Evolutionary conservation across 2,113 vertebrate species (phyloP), one percentile per base, ranked within the genome.

Genomic region (Syngnathoides biaculeatus): DNA sequence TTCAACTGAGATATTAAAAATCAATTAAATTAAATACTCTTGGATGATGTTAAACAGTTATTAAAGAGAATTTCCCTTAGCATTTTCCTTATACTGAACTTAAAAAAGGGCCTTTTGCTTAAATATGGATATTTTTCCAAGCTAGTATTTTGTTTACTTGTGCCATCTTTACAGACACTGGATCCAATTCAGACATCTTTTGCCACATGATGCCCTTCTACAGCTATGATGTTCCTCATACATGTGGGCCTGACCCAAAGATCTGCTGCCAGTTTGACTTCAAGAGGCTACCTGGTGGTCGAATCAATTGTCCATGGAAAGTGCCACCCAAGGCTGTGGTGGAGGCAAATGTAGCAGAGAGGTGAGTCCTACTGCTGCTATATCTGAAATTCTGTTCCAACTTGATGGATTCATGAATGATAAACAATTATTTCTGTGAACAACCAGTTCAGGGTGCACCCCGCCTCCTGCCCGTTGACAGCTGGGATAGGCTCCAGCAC

Each of bases 121-220:
- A 3, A 39, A 60, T 9, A 42, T 61, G 8, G 27, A 3, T 38
- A 5, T 62, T 42, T 27, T 39, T 7, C 30, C 53, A 48, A 35
- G 8, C 26, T 8, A 0, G 2, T 64, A 14, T 61, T 59, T 56
- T 26, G 24, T 24, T n/a, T 48, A 27, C 15, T 20, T 69, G 55
- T 39, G 1, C 66, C 48, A 27, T 52, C 22, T 69, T 53, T 78
- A 0, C 86, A 99, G 97, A 96, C 75, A 63, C 85, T 0, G 93
- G 94, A 0, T 79, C 91, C 15, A 90, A 89, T 86, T 97, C 97
- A 0, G 96, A 99, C 72, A 95, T 99, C 68, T 94, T 99, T 82
- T 99, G 96, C 92, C 97, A 98, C 92, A 97, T 99, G 95, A 99
- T 99, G 97, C 97, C 96, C 9, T 99, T 99, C 92, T 99, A 99